Evolutionary conservation across 1,140 invertebrate genomes (phyloP).

Genomic region (Sarcophaga bullata): DNA sequence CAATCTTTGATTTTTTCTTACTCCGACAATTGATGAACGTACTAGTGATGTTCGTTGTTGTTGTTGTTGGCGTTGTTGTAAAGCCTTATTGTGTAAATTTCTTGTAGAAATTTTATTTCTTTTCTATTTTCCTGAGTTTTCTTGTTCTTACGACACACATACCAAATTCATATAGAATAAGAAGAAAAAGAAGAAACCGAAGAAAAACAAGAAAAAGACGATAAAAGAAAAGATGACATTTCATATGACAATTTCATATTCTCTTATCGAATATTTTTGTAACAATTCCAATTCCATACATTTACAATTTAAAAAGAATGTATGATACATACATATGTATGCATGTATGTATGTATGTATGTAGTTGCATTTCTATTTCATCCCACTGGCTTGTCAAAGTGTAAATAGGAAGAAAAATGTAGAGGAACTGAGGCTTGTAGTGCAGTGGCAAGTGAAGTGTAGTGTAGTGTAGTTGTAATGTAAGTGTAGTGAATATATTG

Average conservation of each 20-base stretch:
- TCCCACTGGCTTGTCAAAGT: neutral
- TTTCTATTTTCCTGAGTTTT: neutral
- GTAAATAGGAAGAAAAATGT: neutral
- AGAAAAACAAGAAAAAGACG: no score
- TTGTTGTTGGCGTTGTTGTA: neutral
- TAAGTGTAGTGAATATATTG: neutral
- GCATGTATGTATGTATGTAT: neutral
- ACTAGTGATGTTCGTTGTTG: no score
- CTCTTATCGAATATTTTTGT: neutral
- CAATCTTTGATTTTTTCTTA: no score
- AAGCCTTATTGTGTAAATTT: neutral
- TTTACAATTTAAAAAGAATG: neutral
- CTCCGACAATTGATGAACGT: neutral
- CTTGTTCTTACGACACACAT: neutral
- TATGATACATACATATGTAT: no score
- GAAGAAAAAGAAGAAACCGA: neutral
- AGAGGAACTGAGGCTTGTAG: slow-evolving; percentile 1
- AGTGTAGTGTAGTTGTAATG: no score
- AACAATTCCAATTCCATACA: neutral
- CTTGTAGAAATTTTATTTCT: no score
- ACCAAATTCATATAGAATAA: slow-evolving; percentile 13
- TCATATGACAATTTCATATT: slow-evolving; percentile 37
- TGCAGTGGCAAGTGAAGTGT: no score
- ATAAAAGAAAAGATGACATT: neutral
- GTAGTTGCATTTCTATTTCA: no score